A percentile compares a stretch with the other conserved stretches of the same genome.
phyloP scores from a whole-genome alignment of 2,113 vertebrate species.

The Alaudala cheleensis region DNA sequence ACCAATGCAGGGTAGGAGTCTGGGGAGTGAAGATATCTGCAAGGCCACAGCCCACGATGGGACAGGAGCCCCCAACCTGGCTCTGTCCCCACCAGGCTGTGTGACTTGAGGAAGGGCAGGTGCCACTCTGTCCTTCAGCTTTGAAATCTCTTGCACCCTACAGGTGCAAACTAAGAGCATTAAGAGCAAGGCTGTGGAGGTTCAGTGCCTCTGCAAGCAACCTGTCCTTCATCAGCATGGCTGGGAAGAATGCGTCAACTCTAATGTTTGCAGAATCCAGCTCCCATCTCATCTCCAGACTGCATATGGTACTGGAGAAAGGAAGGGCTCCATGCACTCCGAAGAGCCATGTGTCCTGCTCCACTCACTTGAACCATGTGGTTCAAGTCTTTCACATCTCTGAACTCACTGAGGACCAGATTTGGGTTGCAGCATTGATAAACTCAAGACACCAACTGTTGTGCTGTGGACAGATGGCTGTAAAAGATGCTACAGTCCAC shows the following conservation, averaged over 20 bases:
- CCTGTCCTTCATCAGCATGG: neutral
- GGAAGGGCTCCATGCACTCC: neutral
- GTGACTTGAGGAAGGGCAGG: neutral
- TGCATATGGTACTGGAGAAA: accelerated
- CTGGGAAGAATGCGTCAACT: neutral
- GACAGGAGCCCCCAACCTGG: neutral
- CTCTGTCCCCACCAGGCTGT: neutral
- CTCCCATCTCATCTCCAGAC: neutral
- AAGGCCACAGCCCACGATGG: neutral
- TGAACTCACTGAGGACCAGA: neutral
- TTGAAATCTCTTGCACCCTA: neutral
- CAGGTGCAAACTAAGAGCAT: neutral
- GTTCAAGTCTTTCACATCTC: neutral
- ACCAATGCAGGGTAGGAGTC: neutral
- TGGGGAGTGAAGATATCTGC: neutral
- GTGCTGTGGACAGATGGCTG: neutral
- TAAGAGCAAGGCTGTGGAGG: neutral
- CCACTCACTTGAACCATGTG: neutral
- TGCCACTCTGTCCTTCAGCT: neutral
- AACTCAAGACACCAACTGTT: neutral
- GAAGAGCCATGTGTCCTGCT: neutral
- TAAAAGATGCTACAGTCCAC: neutral
- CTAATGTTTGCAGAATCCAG: neutral
- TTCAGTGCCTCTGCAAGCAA: neutral
- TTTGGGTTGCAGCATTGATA: neutral